Base-by-base conservation (phyloP, 2,113 vertebrate species). In the Pseudonaja textilis region DNA sequence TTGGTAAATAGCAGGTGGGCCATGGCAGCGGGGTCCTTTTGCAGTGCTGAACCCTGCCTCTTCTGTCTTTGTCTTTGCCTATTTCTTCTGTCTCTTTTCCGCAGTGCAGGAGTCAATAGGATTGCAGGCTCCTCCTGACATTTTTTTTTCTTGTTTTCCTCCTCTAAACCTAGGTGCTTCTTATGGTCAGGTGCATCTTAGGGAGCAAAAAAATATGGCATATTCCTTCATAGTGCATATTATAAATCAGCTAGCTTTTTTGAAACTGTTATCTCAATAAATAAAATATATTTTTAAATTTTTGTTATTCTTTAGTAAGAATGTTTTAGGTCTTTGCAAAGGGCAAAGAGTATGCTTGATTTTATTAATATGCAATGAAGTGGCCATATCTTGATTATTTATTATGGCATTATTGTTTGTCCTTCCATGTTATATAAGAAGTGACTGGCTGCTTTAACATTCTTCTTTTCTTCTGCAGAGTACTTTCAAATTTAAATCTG, bases 401-500 rank as follows among this genome's bases (percentile, higher is more conserved):
- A 69, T 6, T 87, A 29, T 9, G 18, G 0, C 50, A 23, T 55
- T 89, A 5, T 0, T 55, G 92, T 88, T 8, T 0, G 1, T 93
- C 59, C 92, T 93, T 6, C 0, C 11, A 81, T 85, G 87, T 88
- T 52, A 26, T 88, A 14, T 34, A 87, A 88, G 64, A 94, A 90
- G 34, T 59, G 8, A 42, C 87, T 45, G 59, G 50, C 26, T 16
- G 50, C 85, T 16, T 22, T 95, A 56, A 94, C 95, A 87, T 47
- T 91, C 42, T 90, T 85, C 29, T 91, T 91, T 39, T 93, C 93
- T 96, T 85, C 93, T 86, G 42, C 98, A 99, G 99, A 99, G 99
- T 98, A 99, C 99, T 4, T 99, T 99, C 95, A 99, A 99, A 95
- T 99, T 99, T 96, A 99, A 99, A 95, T 99, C 99, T 0, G 99